Percentiles rank a stretch among this genome's conserved stretches.
These are phyloP conservation scores for Mus spretus DNA, from an alignment of 2,797 vertebrate genomes.

Conservation along the genomic window DNA sequence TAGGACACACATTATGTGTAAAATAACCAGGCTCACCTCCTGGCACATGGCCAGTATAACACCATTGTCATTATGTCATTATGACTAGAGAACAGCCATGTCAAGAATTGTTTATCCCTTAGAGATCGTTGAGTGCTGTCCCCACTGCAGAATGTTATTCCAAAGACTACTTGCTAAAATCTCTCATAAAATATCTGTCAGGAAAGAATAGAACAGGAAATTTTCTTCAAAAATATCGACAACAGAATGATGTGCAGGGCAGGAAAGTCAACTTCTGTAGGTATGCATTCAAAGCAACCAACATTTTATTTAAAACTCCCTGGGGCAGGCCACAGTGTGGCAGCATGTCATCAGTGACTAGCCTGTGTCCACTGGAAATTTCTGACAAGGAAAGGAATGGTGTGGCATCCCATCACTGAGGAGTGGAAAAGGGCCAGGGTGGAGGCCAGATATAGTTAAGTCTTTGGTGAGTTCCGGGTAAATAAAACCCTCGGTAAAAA, in stretches of 20 bases:
- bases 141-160: neutral
- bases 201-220: neutral
- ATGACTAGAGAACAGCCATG: neutral
- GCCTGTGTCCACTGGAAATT: neutral
- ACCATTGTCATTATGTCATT: neutral
- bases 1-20: neutral
- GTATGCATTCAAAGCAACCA: slow-evolving; percentile 8
- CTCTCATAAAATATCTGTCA: neutral
- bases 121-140: neutral
- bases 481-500: neutral
- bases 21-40: neutral
- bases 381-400: neutral
- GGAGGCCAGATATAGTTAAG: neutral
- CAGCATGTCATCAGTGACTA: neutral
- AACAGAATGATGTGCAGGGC: slow-evolving; percentile 52
- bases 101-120: neutral
- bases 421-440: neutral
- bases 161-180: neutral
- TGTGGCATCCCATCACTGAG: neutral
- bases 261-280: neutral
- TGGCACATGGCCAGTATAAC: neutral
- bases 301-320: slow-evolving; percentile 44
- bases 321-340: neutral
- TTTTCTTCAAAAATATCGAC: slow-evolving; percentile 63
- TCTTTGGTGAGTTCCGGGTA: neutral